These are phyloP conservation scores for Paracentrotus lividus DNA, from an alignment of 53 echinoderm and acorn worm genomes.

Conservation along the genomic window DNA sequence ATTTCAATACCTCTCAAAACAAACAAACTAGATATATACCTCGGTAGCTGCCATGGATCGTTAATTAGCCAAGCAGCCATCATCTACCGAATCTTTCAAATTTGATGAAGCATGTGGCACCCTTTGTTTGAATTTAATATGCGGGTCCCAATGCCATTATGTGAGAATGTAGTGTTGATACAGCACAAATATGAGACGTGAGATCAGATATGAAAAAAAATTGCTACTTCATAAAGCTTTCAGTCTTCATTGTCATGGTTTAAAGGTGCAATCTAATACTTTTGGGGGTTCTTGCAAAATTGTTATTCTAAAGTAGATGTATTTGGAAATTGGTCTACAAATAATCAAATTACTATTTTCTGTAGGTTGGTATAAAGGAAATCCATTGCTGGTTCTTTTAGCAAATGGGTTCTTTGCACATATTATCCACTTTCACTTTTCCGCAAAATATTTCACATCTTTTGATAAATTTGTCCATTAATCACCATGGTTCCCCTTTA, in stretches of 20 bases:
- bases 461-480: neutral
- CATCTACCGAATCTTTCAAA: neutral
- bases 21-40: conserved; percentile 8
- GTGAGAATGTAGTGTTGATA: neutral
- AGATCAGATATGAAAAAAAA: neutral
- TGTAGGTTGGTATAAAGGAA: too few relatives aligned
- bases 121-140: conserved; percentile 38
- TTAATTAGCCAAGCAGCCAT: conserved; percentile 20
- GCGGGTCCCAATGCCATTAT: neutral
- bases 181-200: neutral
- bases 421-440: neutral
- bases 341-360: too few relatives aligned
- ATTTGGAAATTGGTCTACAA: too few relatives aligned
- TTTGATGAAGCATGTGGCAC: neutral
- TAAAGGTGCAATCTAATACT: neutral
- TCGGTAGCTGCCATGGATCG: neutral
- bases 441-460: neutral
- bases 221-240: neutral
- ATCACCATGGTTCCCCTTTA: neutral
- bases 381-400: too few relatives aligned
- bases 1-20: neutral
- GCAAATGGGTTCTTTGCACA: neutral
- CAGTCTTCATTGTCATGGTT: neutral
- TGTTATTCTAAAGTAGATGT: neutral
- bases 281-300: neutral